Conservation (phyloP, 1,140 invertebrate genomes). For the Laupala kohalensis region DNA sequence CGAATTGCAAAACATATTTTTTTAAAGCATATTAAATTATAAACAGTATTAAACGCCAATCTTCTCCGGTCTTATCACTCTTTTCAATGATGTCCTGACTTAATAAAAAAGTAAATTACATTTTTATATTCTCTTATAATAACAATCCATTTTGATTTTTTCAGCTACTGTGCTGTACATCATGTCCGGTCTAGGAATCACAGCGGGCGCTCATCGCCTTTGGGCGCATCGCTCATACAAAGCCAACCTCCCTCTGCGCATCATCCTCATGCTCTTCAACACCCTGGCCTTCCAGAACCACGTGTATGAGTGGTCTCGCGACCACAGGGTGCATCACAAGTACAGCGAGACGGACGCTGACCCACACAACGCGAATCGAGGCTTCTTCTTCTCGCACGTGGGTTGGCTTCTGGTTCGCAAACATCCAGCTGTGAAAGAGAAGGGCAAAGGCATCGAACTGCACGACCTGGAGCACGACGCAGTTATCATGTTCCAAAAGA, state of each 20-base stretch:
- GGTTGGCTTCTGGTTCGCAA: slow-evolving; percentile 88
- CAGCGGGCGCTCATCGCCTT: slow-evolving; percentile 84
- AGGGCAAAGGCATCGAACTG: slow-evolving; percentile 75
- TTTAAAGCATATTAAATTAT: no score
- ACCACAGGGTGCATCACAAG: slow-evolving; percentile 94
- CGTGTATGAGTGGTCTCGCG: slow-evolving; percentile 84
- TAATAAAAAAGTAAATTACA: no score
- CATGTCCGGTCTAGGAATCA: slow-evolving; percentile 65
- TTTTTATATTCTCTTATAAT: no score
- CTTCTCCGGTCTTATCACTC: no score
- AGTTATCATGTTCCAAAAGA: slow-evolving; percentile 76
- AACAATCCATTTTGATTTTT: no score
- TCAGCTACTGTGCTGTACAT: slow-evolving; percentile 55
- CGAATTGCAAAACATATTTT: no score
- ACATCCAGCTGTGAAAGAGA: slow-evolving; percentile 76
- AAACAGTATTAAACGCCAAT: no score
- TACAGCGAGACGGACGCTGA: slow-evolving; percentile 92
- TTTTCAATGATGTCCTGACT: no score
- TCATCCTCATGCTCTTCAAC: slow-evolving; percentile 64
- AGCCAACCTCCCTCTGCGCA: slow-evolving; percentile 70
- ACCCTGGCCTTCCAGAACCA: slow-evolving; percentile 86
- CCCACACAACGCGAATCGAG: slow-evolving; percentile 86
- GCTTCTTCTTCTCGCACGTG: slow-evolving; percentile 93
- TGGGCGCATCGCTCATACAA: slow-evolving; percentile 93
- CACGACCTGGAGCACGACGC: slow-evolving; percentile 75